Evolutionary conservation across 2,113 vertebrate genomes (phyloP).

Genomic region (Cyphomyrus discorhynchus): DNA sequence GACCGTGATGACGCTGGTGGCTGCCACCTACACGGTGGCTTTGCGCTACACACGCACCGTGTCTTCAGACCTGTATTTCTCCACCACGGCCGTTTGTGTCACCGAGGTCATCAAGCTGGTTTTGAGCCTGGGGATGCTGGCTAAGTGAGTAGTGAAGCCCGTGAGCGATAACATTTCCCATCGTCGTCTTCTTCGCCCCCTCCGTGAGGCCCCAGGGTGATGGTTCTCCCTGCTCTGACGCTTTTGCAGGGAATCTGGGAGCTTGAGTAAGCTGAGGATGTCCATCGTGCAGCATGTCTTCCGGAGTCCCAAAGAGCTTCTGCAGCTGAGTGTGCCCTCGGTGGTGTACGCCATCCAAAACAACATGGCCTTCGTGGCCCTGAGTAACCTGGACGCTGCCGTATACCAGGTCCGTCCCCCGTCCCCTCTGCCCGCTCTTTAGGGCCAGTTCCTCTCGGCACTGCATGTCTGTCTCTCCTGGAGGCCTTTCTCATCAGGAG

Average conservation of each 20-base stretch:
- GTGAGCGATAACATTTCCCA: not conserved
- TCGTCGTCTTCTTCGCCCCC: not conserved
- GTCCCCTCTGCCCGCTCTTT: not conserved
- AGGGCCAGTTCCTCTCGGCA: not conserved
- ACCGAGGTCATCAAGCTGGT: constrained; percentile 86
- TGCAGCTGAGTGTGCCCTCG: constrained; percentile 88
- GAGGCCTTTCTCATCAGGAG: not conserved
- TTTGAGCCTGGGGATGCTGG: constrained; percentile 80
- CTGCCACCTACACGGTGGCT: constrained; percentile 78
- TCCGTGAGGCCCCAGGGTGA: not conserved
- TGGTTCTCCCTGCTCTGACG: not conserved
- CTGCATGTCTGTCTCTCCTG: not conserved
- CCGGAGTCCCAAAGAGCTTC: constrained; percentile 73
- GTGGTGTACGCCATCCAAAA: constrained; percentile 91
- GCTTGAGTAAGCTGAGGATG: constrained; percentile 57
- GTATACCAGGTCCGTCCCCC: constrained; percentile 80
- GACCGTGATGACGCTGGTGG: constrained; percentile 89
- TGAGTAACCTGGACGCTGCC: constrained; percentile 93
- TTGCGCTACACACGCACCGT: constrained; percentile 79
- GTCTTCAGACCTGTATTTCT: constrained; percentile 78
- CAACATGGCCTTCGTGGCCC: constrained; percentile 92
- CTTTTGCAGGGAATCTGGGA: constrained; percentile 76
- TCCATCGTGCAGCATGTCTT: constrained; percentile 73
- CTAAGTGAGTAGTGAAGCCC: constrained; percentile 69
- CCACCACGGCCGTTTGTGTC: constrained; percentile 85